Base-by-base conservation (phyloP, 1,140 invertebrate species). In the Pseudomyrmex dendroicus region DNA sequence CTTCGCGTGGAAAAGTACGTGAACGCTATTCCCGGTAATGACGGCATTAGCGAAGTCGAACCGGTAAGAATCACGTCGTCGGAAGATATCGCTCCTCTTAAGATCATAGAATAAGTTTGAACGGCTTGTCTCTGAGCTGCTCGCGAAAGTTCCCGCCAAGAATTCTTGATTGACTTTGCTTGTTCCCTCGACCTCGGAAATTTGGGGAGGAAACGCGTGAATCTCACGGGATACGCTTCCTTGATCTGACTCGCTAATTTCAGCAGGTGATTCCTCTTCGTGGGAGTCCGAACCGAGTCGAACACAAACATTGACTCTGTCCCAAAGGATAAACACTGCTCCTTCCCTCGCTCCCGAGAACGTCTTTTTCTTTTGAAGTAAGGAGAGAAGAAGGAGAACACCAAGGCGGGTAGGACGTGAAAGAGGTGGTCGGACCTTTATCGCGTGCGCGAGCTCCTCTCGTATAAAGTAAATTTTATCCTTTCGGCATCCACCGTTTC, bases 231-330 rank as follows among this genome's bases (percentile, higher is more conserved):
- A 62, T 46, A 44, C 25, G 13, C 44, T 84, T 84, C 17, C 82
- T 74, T 74, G 22, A 87, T 87, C 67, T 50, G 83, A 87, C 83
- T 87, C 84, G 76, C 83, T 87, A 88, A 88, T 88, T 85, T 82
- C 73, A 73, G 52, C 86, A 87, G 86, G 73, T 87, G 74, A 68
- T 61, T 74, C 52, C 68, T 50, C 35, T 35, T 35, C 52, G 57
- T 46, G 56, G 44, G 68, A 76, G 52, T 46, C 52, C 44, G 46
- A 25, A 25, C 83, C 86, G 68, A 46, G 20, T 22, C 12, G 17
- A 10, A 48, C 76, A 48, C 76, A 88, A 88, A 88, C 86, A 87
- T 87, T 88, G 83, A 87, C 83, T 77, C 86, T 87, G 35, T 74
- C 63, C 59, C 35, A 35, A 5, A 13, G 54, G 20, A 62, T 70